Evolutionary conservation across 2,797 vertebrate species (phyloP).

Genomic region (Trematomus bernacchii): DNA sequence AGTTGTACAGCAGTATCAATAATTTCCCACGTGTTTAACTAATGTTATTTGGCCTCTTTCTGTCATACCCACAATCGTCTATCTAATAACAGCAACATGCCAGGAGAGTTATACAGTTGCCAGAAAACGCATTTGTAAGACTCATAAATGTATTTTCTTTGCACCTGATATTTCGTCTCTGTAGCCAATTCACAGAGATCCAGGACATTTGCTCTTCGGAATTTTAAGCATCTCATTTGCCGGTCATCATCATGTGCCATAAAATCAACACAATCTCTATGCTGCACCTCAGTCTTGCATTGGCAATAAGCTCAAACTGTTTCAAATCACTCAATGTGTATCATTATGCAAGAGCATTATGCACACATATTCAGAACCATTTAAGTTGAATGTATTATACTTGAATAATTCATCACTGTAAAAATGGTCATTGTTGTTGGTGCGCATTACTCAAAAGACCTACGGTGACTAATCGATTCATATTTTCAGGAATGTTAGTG

Average conservation of each 20-base stretch:
- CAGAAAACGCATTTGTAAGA: conserved; percentile 26
- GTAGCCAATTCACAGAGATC: conserved; percentile 28
- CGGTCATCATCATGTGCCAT: conserved; percentile 40
- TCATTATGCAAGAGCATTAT: conserved; percentile 43
- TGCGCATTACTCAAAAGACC: conserved; percentile 32
- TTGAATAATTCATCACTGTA: conserved; percentile 54
- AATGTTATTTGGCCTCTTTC: background rate
- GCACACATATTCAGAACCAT: conserved; percentile 35
- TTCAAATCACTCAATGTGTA: conserved; percentile 35
- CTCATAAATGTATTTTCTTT: conserved; percentile 18
- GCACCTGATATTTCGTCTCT: conserved; percentile 33
- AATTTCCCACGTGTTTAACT: background rate
- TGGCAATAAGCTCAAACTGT: conserved; percentile 26
- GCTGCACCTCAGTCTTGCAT: conserved; percentile 18
- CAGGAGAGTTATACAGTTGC: conserved; percentile 4
- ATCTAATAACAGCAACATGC: conserved; percentile 6
- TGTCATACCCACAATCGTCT: background rate
- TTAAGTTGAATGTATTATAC: conserved; percentile 51
- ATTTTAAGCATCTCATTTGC: conserved; percentile 45
- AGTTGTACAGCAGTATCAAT: background rate
- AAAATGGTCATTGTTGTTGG: conserved; percentile 43
- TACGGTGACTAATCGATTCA: conserved; percentile 31
- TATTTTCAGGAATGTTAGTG: conserved; percentile 17
- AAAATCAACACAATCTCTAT: conserved; percentile 30
- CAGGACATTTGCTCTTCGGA: conserved; percentile 29